These are phyloP conservation scores for Crocuta crocuta DNA, from an alignment of 2,113 vertebrate species.

Conservation along the genomic window DNA sequence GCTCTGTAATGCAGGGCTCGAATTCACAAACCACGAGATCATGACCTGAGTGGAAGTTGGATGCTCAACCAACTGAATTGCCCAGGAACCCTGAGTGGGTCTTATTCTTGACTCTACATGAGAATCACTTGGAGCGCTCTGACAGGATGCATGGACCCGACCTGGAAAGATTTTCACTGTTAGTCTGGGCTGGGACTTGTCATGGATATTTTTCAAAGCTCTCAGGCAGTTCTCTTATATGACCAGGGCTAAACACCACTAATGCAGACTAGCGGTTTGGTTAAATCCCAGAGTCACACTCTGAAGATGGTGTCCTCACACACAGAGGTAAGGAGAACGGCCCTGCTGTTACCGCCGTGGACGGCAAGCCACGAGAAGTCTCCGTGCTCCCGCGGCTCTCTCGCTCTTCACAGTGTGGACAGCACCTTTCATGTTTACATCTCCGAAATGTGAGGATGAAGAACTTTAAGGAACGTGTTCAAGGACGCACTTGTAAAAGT, in stretches of 20 bases:
- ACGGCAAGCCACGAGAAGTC: fast-evolving
- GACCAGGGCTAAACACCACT: background rate
- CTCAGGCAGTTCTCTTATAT: background rate
- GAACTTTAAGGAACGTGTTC: background rate
- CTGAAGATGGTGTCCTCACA: background rate
- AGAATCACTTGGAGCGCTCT: background rate
- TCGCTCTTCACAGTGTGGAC: background rate
- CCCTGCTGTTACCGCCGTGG: background rate
- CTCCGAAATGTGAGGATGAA: background rate
- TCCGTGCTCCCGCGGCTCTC: background rate
- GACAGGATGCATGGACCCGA: too few relatives aligned
- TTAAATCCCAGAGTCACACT: background rate
- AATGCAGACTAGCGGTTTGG: background rate
- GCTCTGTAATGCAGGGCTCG: too few relatives aligned
- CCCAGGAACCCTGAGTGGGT: background rate
- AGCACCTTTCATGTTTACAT: background rate
- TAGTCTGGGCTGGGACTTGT: background rate
- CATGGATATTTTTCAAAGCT: background rate
- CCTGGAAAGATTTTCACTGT: background rate
- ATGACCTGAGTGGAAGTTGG: too few relatives aligned
- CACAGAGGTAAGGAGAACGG: background rate
- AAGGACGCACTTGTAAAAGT: background rate
- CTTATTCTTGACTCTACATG: background rate
- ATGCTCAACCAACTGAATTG: too few relatives aligned
- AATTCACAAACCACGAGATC: too few relatives aligned